Evolutionary conservation across 2,888 invertebrate genomes (phyloP), one percentile per base, ranked within the genome.

Genomic region (Shargacucullia verbasci): DNA sequence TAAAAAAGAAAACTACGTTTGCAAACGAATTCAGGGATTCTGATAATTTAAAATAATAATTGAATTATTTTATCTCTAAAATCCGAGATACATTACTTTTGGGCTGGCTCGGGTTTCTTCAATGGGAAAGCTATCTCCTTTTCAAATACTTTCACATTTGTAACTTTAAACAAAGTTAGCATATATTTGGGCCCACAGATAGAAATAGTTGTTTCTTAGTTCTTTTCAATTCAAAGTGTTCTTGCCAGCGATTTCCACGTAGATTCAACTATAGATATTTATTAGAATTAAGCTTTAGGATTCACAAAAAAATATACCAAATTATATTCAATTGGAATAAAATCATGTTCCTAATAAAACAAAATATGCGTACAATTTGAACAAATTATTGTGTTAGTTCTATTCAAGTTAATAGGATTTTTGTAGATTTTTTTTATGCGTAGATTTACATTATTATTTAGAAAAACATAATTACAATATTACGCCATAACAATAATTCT

Each of bases 281-380:
- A 33, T 37, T 66, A 50, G 43, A 47, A 12, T 33, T 39, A 20
- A 14, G 43, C 41, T 34, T 39, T 46, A 33, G 11, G 34, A 46
- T 9, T 25, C 49, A 66, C 37, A 31, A 47, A 47, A 38, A 33
- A 48, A n/a, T 11, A 56, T 27, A 56, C 39, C 35, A 66, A 66
- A 48, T 40, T 31, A 57, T 20, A 52, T 34, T 31, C 25, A 12
- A 56, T 33, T 34, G 27, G 9, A 0, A 2, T 38, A 20, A 47
- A 20, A 20, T 20, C 20, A 20, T 20, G 20, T 20, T 20, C 20
- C 20, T 20, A 20, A 4, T 20, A 20, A 20, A 2, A 20, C 4
- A 20, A 20, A 20, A 20, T 4, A 20, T 20, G 20, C 4, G 20
- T 20, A 20, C 20, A 20, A 20, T 20, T 20, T 20, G 20, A 20